Base-by-base conservation (phyloP, 2,888 invertebrate species). In the Xylota segnis region DNA sequence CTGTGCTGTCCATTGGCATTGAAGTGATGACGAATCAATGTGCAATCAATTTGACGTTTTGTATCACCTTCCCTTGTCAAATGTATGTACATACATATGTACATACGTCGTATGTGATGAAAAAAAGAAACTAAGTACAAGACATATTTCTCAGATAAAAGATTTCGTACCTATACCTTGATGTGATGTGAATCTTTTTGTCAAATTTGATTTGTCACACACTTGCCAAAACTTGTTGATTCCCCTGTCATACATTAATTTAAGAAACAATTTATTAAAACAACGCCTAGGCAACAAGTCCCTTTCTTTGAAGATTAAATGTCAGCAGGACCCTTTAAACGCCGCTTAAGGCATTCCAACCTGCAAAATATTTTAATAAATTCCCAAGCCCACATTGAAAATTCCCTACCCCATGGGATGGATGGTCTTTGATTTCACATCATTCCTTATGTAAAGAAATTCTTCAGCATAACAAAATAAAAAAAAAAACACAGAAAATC, bases 381-480 rank as follows among this genome's bases (percentile, higher is more conserved):
- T 71, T 72, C 83, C 14, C 68, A 18, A 5, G 58, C 63, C 70
- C 63, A 63, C 54, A 45, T 65, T 66, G 43, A 50, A 66, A 40
- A 37, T 52, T 29, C 18, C 56, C 9, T 16, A 23, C 56, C 45
- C 1, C 10, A 40, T 40, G 10, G 34, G 43, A 56, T 43, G 18
- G 50, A 63, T 43, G 63, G 63, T 63, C 70, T 75, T 84, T 75
- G 79, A 79, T 79, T 83, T 68, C 27, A 27, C 37, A 59, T 72
- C 37, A 66, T 58, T 68, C 66, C 47, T 23, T 47, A 29, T 16
- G 52, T 18, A 23, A 45, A 72, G 23, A 54, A 61, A 63, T 61
- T 61, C 66, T 43, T 29, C 23, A 34, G 14, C 32, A 40, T 23
- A 18, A 12, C 7, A 50, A 18, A 50, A 32, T 50, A 61, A 56